Percentiles rank a stretch among this genome's conserved stretches.
phyloP scores from a whole-genome alignment of 2,888 invertebrate genomes.

The Eupithecia inturbata region DNA sequence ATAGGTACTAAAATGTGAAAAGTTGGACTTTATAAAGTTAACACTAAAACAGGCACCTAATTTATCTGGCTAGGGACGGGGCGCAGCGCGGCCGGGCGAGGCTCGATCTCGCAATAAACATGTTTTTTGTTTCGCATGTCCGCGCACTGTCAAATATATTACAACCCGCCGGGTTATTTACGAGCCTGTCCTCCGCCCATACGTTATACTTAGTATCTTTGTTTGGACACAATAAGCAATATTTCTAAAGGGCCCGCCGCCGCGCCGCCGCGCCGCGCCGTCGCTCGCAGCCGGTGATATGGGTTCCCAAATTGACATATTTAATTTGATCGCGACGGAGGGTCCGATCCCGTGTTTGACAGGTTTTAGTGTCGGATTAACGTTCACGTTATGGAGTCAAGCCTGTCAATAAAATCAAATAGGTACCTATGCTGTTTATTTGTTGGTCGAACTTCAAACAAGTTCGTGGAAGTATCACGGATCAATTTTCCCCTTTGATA shows the following conservation, averaged over 20 bases:
- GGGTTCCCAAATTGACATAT: constrained; percentile 84
- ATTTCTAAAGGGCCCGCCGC: constrained; percentile 81
- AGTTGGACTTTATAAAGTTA: constrained; percentile 60
- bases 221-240: constrained; percentile 85
- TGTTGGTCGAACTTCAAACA: constrained; percentile 67
- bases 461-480: constrained; percentile 58
- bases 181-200: constrained; percentile 83
- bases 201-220: constrained; percentile 85
- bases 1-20: constrained; percentile 30
- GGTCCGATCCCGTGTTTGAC: constrained; percentile 79
- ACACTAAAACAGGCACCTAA: constrained; percentile 71
- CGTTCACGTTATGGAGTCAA: constrained; percentile 76
- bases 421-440: constrained; percentile 61
- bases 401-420: constrained; percentile 71
- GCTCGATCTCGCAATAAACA: constrained; percentile 79
- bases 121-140: constrained; percentile 84
- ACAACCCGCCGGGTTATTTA: constrained; percentile 83
- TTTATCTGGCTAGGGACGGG: constrained; percentile 61
- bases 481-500: constrained; percentile 78
- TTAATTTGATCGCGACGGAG: constrained; percentile 83
- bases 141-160: constrained; percentile 85
- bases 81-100: constrained; percentile 55
- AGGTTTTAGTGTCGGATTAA: constrained; percentile 83
- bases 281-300: constrained; percentile 84
- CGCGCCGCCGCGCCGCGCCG: constrained; percentile 78